A percentile compares a stretch with the other conserved stretches of the same genome.
Evolutionary conservation across 2,113 vertebrate species (phyloP).

Genomic region (Sapayoa aenigma): DNA sequence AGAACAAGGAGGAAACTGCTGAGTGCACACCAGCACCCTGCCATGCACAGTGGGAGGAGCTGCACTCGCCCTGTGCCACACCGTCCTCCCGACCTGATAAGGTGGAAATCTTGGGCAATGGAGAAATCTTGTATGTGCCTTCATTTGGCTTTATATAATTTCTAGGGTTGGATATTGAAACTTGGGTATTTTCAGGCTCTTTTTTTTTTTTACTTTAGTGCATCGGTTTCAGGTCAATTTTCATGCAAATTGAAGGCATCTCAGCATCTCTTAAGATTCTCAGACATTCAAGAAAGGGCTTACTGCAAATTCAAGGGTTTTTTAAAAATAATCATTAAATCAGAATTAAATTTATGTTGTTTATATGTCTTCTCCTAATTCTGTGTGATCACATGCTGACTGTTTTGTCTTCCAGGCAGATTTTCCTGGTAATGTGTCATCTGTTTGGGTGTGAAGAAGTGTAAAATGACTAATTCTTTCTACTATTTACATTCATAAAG

Average conservation of each 20-base stretch:
- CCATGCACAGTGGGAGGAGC: accelerated
- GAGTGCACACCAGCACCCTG: neutral
- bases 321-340: neutral
- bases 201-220: neutral
- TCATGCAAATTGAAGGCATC: neutral
- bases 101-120: neutral
- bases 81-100: accelerated
- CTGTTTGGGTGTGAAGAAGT: constrained; percentile 22
- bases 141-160: neutral
- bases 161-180: neutral
- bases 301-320: neutral
- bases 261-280: neutral
- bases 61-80: neutral
- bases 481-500: constrained; percentile 20
- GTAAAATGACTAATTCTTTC: constrained; percentile 46
- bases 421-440: constrained; percentile 38
- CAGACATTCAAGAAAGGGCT: neutral
- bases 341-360: neutral
- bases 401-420: constrained; percentile 24
- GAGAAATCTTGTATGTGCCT: accelerated
- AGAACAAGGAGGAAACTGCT: neutral
- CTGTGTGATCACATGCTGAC: neutral
- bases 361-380: neutral
- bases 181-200: neutral
- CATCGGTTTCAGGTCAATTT: neutral